Conservation (phyloP, 1,140 invertebrate species). For the Eriocheir sinensis region DNA sequence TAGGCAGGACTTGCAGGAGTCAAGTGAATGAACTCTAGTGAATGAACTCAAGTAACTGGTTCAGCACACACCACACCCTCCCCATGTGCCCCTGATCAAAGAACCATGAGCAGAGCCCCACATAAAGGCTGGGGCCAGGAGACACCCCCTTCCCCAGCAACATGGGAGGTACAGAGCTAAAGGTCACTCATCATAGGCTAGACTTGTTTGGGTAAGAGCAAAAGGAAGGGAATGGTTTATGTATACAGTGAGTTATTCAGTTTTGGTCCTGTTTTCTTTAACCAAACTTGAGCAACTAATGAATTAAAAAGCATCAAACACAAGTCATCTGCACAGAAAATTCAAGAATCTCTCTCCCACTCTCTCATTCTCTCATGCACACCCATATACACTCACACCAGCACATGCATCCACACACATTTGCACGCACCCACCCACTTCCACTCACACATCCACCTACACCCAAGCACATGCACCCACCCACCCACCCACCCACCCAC, state of each 20-base stretch:
- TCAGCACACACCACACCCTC: not conserved
- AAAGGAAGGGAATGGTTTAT: not conserved
- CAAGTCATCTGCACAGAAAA: not conserved
- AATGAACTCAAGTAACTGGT: too few species aligned
- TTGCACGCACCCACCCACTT: not conserved
- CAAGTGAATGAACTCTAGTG: too few species aligned
- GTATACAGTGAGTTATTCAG: not conserved
- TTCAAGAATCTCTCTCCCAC: not conserved
- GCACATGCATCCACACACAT: too few species aligned
- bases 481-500: not conserved
- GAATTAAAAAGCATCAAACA: not conserved
- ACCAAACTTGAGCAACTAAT: not conserved
- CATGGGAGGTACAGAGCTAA: not conserved
- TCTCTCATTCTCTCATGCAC: not conserved
- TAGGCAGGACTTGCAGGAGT: conserved; percentile 5
- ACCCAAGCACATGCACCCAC: too few species aligned
- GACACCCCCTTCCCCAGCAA: not conserved
- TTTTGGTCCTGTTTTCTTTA: not conserved
- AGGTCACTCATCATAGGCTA: not conserved
- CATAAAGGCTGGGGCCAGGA: too few species aligned
- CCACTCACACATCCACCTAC: not conserved
- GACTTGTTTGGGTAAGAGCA: not conserved
- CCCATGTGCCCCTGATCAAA: not conserved
- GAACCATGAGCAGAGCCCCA: not conserved
- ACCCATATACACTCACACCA: not conserved